Percentiles rank a stretch among this genome's conserved stretches.
These are phyloP conservation scores for Syngnathus typhle DNA, from an alignment of 2,113 vertebrate species.

Conservation along the genomic window DNA sequence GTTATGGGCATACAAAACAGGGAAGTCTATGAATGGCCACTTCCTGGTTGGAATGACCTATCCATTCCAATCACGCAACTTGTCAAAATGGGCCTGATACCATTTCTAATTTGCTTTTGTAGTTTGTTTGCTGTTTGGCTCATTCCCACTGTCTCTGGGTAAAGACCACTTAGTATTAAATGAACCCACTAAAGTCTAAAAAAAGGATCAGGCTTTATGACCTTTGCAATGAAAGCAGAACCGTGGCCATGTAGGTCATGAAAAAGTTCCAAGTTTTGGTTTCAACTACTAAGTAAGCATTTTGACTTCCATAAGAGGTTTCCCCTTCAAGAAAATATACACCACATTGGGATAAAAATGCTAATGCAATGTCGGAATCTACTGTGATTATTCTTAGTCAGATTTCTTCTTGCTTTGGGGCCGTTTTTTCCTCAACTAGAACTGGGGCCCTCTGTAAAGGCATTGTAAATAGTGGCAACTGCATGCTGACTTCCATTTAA, in stretches of 20 bases:
- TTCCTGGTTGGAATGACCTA: background rate
- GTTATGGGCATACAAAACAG: background rate
- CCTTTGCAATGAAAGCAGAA: background rate
- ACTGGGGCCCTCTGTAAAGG: too few relatives aligned
- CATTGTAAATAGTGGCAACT: too few relatives aligned
- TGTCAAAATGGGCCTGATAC: background rate
- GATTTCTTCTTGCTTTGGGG: too few relatives aligned
- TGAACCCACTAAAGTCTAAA: background rate
- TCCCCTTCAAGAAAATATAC: background rate
- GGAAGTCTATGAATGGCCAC: background rate
- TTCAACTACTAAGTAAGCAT: background rate
- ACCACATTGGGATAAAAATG: background rate
- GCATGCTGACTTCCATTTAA: too few relatives aligned
- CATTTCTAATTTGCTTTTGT: background rate
- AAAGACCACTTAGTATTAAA: background rate
- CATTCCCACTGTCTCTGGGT: background rate
- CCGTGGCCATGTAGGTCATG: rapidly evolving
- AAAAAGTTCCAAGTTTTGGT: constrained; percentile 5
- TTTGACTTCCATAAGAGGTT: constrained; percentile 20
- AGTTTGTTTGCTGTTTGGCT: background rate
- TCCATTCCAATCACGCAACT: background rate
- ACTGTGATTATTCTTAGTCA: too few relatives aligned
- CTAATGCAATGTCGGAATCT: background rate
- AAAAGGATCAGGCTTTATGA: background rate
- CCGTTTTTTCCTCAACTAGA: too few relatives aligned